A percentile compares a stretch with the other conserved stretches of the same genome.
Conservation (phyloP, 2,888 invertebrate species). For the Antheraea assamensis region DNA sequence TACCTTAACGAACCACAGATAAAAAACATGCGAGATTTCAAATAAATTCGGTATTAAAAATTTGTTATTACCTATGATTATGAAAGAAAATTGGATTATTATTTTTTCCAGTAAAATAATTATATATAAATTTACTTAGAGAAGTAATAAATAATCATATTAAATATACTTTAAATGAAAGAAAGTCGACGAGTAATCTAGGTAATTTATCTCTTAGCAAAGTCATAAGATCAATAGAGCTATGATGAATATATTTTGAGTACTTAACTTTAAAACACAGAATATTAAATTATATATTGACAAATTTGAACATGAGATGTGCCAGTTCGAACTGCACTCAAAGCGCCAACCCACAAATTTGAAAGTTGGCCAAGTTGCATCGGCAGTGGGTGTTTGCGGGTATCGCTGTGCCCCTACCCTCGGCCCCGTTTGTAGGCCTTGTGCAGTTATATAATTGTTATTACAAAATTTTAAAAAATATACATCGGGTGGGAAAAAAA, state of each 20-base stretch:
- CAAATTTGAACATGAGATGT: constrained; percentile 44
- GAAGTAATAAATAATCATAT: neutral
- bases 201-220: neutral
- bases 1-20: neutral
- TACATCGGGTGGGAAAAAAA: too few species aligned
- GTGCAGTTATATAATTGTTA: neutral
- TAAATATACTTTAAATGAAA: neutral
- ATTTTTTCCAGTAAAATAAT: neutral
- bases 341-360: constrained; percentile 77
- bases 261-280: constrained; percentile 11
- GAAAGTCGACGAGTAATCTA: too few species aligned
- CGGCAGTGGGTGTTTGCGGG: constrained; percentile 59
- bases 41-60: neutral
- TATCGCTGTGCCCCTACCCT: constrained; percentile 27
- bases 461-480: too few species aligned
- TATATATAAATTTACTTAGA: neutral
- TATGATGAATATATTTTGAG: neutral
- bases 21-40: neutral
- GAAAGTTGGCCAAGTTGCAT: constrained; percentile 75
- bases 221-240: neutral
- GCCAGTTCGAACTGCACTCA: constrained; percentile 44
- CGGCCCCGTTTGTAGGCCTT: constrained; percentile 42
- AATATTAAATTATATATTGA: constrained; percentile 1
- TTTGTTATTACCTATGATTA: neutral
- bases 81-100: neutral